phyloP scores from a whole-genome alignment of 2,113 vertebrate genomes.

The Lamprologus ornatipinnis region DNA sequence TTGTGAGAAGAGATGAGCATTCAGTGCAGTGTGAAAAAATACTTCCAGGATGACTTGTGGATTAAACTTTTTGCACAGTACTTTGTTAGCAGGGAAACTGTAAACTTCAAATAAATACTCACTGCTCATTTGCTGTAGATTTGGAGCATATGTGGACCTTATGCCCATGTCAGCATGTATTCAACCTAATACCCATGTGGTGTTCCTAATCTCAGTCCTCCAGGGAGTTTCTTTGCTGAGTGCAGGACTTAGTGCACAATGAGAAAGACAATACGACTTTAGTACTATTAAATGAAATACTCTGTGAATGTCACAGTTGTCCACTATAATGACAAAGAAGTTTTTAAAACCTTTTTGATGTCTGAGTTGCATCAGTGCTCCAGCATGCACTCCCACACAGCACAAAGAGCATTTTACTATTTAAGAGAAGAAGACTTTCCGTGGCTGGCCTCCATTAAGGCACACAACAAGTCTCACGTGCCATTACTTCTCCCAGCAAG shows the following conservation, averaged over 20 bases:
- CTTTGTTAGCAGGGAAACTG: neutral
- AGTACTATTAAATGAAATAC: neutral
- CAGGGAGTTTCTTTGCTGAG: neutral
- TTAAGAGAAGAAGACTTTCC: slow-evolving; percentile 48
- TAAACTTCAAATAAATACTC: neutral
- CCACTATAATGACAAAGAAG: neutral
- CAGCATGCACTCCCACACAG: slow-evolving; percentile 15
- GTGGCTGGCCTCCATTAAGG: slow-evolving; percentile 60
- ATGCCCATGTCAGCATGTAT: neutral
- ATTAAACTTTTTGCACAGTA: neutral
- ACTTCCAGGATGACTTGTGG: neutral
- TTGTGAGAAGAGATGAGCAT: neutral
- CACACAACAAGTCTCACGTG: slow-evolving; percentile 49
- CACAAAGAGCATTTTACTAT: slow-evolving; percentile 15
- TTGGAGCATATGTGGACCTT: neutral
- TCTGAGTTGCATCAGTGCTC: slow-evolving; percentile 9
- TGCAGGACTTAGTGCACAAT: neutral
- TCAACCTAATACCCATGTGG: neutral
- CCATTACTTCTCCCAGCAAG: slow-evolving; percentile 43
- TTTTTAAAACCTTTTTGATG: neutral
- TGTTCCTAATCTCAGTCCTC: neutral
- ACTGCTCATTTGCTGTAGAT: neutral
- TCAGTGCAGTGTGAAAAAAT: neutral
- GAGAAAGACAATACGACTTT: neutral
- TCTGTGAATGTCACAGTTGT: neutral